Conservation (phyloP, 2,888 invertebrate genomes). For the Hirtodrosophila confusa region DNA sequence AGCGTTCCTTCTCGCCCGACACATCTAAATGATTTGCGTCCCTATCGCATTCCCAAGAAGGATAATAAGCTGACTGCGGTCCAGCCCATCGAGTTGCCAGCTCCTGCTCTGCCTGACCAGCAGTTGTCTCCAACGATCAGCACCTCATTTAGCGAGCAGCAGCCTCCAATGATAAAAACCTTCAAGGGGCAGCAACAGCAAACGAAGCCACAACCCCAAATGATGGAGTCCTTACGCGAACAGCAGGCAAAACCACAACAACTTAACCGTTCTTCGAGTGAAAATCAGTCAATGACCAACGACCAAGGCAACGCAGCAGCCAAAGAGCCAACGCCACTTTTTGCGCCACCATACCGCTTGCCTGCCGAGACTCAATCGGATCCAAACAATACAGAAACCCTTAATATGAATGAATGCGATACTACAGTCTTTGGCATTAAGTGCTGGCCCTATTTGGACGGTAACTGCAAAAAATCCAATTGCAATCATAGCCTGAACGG, state of each 20-base stretch:
- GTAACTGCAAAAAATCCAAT: slow-evolving; percentile 1
- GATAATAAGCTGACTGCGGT: background rate
- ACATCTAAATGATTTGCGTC: background rate
- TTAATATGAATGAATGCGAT: background rate
- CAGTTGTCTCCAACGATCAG: no score
- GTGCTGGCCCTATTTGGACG: slow-evolving; percentile 37
- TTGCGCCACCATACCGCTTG: slow-evolving; percentile 37
- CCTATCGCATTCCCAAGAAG: slow-evolving; percentile 18
- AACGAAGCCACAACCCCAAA: no score
- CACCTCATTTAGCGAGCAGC: no score
- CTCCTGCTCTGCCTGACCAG: no score
- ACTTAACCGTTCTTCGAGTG: background rate
- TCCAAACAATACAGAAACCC: no score
- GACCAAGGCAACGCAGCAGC: no score
- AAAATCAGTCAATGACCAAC: background rate
- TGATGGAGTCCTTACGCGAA: no score
- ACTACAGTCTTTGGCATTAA: slow-evolving; percentile 42
- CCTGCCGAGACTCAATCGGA: background rate
- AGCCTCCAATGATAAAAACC: background rate
- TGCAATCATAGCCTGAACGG: slow-evolving; percentile 44
- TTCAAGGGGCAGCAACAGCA: background rate
- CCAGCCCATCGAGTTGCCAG: no score
- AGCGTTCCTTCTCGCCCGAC: no score
- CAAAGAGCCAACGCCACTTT: slow-evolving; percentile 4
- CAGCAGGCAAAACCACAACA: no score